Conservation (phyloP, 2,888 invertebrate genomes). For the Julus scanicus region DNA sequence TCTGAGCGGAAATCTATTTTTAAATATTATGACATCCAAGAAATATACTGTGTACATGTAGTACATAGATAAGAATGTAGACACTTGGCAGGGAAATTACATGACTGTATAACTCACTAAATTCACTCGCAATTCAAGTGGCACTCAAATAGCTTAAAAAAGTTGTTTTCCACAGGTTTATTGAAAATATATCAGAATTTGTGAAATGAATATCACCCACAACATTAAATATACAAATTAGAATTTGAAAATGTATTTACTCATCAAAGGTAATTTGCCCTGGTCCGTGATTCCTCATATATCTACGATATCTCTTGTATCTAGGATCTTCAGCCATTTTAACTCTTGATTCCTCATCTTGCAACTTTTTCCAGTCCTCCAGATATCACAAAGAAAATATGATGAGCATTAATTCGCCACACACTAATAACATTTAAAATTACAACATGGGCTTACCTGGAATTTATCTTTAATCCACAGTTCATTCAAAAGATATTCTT, state of each 20-base stretch:
- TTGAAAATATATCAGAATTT: slow-evolving; percentile 15
- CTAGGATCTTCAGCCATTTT: slow-evolving; percentile 86
- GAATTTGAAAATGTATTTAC: slow-evolving; percentile 56
- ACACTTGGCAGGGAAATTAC: too few relatives aligned
- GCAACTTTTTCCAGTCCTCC: slow-evolving; percentile 79
- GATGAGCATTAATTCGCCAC: too few relatives aligned
- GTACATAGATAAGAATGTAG: too few relatives aligned
- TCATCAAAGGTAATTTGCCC: slow-evolving; percentile 93
- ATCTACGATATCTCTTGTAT: slow-evolving; percentile 88
- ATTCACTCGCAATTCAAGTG: too few relatives aligned
- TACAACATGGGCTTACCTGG: slow-evolving; percentile 64
- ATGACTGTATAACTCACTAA: too few relatives aligned
- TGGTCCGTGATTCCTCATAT: slow-evolving; percentile 89
- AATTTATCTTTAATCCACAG: slow-evolving; percentile 87
- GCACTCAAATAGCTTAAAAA: neutral
- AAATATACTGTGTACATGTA: too few relatives aligned
- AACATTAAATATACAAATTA: neutral
- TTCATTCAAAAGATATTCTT: slow-evolving; percentile 78
- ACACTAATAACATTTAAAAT: neutral
- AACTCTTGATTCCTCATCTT: slow-evolving; percentile 86
- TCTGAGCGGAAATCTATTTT: too few relatives aligned
- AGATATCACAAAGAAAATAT: slow-evolving; percentile 53
- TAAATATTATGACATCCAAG: too few relatives aligned
- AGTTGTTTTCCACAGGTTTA: neutral
- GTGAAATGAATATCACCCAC: neutral